These are phyloP conservation scores for Pogonomyrmex barbatus DNA, from an alignment of 1,140 invertebrate genomes.

Conservation along the genomic window DNA sequence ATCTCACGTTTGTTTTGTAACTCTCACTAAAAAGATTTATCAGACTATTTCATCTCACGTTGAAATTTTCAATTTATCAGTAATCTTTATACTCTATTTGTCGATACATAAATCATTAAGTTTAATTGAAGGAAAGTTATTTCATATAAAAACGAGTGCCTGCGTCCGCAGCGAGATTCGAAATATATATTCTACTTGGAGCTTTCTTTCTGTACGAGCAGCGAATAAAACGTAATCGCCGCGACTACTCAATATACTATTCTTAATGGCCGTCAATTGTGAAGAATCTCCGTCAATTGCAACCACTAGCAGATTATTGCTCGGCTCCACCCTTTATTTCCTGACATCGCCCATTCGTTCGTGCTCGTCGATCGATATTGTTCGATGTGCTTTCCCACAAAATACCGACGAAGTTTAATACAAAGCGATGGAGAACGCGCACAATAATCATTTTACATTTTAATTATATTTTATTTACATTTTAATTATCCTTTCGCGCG, in stretches of 20 bases:
- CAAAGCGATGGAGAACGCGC: background rate
- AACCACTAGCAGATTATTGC: conserved; percentile 23
- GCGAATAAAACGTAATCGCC: background rate
- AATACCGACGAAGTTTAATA: conserved; percentile 4
- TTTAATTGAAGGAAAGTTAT: conserved; percentile 21
- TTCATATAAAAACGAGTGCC: background rate
- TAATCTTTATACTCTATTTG: background rate
- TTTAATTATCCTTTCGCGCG: background rate
- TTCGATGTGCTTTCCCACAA: conserved; percentile 32
- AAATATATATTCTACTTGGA: conserved; percentile 18
- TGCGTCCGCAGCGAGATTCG: background rate
- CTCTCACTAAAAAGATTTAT: background rate
- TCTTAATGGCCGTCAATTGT: conserved; percentile 54
- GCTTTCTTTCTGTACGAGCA: conserved; percentile 6
- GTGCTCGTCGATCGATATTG: conserved; percentile 24
- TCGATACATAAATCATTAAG: conserved; percentile 7
- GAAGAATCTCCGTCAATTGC: conserved; percentile 46
- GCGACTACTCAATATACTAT: conserved; percentile 31
- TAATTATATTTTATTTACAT: background rate
- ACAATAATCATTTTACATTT: background rate
- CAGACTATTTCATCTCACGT: background rate
- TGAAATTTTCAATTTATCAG: background rate
- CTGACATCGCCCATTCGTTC: conserved; percentile 28
- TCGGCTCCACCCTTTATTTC: conserved; percentile 40
- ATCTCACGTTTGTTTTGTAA: background rate